Percentiles rank a stretch among this genome's conserved stretches.
These are phyloP conservation scores for Bubalus kerabau DNA, from an alignment of 2,113 vertebrate genomes.

Conservation along the genomic window DNA sequence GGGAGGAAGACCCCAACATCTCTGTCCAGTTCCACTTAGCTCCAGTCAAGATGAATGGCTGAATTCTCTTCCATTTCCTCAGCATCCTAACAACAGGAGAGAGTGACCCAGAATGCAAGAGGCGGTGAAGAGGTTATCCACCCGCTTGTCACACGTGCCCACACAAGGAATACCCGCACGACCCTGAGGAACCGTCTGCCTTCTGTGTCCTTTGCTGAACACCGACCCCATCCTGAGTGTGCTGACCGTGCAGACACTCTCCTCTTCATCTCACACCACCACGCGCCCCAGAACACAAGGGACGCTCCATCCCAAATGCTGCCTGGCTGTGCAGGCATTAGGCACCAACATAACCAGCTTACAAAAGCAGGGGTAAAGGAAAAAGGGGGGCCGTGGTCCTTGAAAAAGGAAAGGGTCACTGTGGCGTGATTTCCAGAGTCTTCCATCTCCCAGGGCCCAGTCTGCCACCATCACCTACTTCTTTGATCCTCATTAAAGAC, in stretches of 20 bases:
- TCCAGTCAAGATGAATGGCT: slow-evolving; percentile 39
- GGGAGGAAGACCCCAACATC: background rate
- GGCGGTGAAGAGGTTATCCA: background rate
- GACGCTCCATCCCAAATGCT: background rate
- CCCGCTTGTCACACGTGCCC: background rate
- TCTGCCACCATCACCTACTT: background rate
- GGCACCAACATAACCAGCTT: background rate
- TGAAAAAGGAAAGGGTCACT: background rate
- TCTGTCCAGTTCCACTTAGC: background rate
- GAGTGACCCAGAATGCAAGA: slow-evolving; percentile 39
- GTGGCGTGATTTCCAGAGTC: background rate
- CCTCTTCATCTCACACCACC: background rate
- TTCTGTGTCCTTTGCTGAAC: background rate
- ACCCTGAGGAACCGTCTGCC: background rate
- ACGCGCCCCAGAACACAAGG: background rate
- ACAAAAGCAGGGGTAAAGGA: background rate
- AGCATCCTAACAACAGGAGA: background rate
- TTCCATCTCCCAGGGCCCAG: background rate
- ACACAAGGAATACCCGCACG: accelerated
- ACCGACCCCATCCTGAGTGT: background rate
- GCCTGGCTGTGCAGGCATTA: background rate
- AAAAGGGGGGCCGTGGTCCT: background rate
- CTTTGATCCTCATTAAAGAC: background rate
- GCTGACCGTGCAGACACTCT: accelerated
- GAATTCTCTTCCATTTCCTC: slow-evolving; percentile 17